A percentile compares a stretch with the other conserved stretches of the same genome.
Conservation (phyloP, 2,113 vertebrate genomes). For the Meleagris gallopavo region DNA sequence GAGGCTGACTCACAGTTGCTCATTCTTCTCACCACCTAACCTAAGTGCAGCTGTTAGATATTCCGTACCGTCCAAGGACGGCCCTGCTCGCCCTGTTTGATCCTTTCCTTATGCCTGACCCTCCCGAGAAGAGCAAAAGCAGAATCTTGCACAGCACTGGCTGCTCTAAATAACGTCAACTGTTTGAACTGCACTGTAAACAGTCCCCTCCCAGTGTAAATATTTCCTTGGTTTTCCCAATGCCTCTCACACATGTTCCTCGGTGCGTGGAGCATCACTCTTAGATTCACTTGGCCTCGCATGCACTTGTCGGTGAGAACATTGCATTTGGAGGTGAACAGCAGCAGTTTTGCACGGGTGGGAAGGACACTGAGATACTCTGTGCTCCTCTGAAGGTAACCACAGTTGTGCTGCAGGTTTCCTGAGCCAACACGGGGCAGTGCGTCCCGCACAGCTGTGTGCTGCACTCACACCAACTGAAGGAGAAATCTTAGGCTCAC, state of each 20-base stretch:
- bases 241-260: not conserved
- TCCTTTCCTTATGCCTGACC: conserved; percentile 21
- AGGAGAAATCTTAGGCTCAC: not conserved
- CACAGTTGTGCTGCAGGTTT: accelerated
- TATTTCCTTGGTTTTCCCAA: conserved; percentile 10
- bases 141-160: not conserved
- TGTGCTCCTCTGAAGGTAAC: not conserved
- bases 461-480: accelerated
- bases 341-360: not conserved
- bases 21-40: not conserved
- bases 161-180: not conserved
- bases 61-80: not conserved
- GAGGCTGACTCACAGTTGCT: not conserved
- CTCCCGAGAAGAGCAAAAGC: not conserved
- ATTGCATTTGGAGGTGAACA: not conserved
- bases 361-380: not conserved
- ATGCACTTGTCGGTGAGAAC: not conserved
- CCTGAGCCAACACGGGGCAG: accelerated
- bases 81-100: not conserved
- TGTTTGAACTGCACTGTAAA: conserved; percentile 4
- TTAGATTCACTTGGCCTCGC: conserved; percentile 3
- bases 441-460: not conserved
- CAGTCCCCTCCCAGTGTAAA: conserved; percentile 51
- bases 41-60: conserved; percentile 8
- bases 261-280: not conserved